A percentile compares a stretch with the other conserved stretches of the same genome.
These are phyloP conservation scores for Nymphalis polychloros DNA, from an alignment of 2,888 invertebrate species.

Conservation along the genomic window DNA sequence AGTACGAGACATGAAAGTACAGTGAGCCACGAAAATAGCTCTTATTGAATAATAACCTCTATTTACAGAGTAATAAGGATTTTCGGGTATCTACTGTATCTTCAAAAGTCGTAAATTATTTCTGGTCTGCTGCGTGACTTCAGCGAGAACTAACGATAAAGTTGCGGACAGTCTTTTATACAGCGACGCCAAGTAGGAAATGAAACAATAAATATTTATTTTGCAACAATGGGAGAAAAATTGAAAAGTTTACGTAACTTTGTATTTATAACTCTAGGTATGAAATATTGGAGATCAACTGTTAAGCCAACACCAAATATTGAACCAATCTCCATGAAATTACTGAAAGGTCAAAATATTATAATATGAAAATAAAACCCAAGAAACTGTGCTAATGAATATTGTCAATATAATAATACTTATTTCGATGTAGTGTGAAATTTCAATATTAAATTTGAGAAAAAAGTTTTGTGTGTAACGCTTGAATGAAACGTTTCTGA, in stretches of 20 bases:
- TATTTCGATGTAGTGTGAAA: too few species aligned
- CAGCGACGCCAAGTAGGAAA: constrained; percentile 30
- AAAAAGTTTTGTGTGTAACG: too few species aligned
- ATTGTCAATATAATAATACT: too few species aligned
- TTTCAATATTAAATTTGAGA: too few species aligned
- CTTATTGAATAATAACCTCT: constrained; percentile 15
- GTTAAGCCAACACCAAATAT: not conserved
- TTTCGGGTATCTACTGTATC: constrained; percentile 13
- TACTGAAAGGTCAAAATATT: not conserved
- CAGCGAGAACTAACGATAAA: constrained; percentile 30
- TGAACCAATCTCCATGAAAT: constrained; percentile 5
- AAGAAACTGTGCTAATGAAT: too few species aligned
- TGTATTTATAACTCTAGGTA: constrained; percentile 12
- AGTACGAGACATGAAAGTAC: constrained; percentile 10
- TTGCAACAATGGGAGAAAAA: constrained; percentile 27
- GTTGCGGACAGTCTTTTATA: constrained; percentile 31
- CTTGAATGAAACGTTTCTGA: too few species aligned
- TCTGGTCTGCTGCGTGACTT: constrained; percentile 29
- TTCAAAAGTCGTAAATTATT: constrained; percentile 28
- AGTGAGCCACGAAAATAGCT: constrained; percentile 7
- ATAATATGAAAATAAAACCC: too few species aligned
- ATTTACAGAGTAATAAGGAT: constrained; percentile 18
- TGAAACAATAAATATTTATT: constrained; percentile 34
- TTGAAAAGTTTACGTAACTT: constrained; percentile 24
- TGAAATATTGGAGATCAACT: constrained; percentile 4